phyloP scores from a whole-genome alignment of 1,140 invertebrate species.

The Conus betulinus region DNA sequence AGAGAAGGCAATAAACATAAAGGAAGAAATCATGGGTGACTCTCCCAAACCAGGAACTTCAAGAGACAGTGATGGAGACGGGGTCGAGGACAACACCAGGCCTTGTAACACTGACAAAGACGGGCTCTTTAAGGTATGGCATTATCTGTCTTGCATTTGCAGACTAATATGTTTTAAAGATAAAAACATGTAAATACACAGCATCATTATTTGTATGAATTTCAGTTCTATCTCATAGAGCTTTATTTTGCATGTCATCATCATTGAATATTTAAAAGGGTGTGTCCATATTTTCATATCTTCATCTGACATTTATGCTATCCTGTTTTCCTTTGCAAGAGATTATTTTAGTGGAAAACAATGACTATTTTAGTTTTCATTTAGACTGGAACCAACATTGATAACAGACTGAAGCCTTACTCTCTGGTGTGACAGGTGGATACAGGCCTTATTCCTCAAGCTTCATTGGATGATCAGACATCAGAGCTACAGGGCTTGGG shows the following conservation, averaged over 20 bases:
- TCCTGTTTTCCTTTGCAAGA: too few species aligned
- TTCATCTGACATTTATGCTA: too few species aligned
- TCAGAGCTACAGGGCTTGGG: constrained; percentile 75
- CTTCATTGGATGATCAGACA: constrained; percentile 68
- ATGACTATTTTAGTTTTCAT: too few species aligned
- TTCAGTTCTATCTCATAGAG: not conserved
- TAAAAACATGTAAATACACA: too few species aligned
- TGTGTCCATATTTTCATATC: too few species aligned
- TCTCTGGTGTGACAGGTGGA: constrained; percentile 61
- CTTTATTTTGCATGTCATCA: not conserved
- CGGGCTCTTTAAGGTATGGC: constrained; percentile 27
- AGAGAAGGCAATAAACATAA: not conserved
- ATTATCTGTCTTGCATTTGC: not conserved
- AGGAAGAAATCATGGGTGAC: not conserved
- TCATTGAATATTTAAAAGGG: too few species aligned
- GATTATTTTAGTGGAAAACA: too few species aligned
- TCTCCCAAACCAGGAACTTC: constrained; percentile 3
- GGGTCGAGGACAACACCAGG: constrained; percentile 10
- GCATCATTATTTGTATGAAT: not conserved
- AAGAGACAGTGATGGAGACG: constrained; percentile 1
- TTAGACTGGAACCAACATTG: too few species aligned
- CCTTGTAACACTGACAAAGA: not conserved
- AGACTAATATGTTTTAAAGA: too few species aligned
- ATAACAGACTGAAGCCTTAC: too few species aligned
- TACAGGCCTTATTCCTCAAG: constrained; percentile 66